Conservation (phyloP, 2,113 vertebrate species). For the Coturnix japonica region DNA sequence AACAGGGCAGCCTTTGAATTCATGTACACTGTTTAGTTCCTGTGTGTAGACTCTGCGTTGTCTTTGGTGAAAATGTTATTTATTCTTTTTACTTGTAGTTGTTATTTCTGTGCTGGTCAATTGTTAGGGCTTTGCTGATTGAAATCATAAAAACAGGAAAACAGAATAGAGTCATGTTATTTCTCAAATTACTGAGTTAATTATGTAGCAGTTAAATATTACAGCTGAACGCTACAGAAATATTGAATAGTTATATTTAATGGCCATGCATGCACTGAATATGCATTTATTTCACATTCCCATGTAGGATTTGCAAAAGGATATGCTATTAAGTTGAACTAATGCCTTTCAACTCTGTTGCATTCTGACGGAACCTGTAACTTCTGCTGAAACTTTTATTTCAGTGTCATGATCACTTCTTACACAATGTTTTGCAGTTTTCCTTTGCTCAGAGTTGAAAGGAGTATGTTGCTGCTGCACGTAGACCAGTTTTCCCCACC, state of each 20-base stretch:
- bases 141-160: background rate
- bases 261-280: background rate
- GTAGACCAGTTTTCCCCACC: background rate
- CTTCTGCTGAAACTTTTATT: background rate
- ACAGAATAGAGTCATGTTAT: constrained; percentile 2
- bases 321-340: background rate
- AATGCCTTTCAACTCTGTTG: background rate
- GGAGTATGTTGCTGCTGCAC: background rate
- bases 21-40: background rate
- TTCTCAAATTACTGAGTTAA: constrained; percentile 31
- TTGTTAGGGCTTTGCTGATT: constrained; percentile 11
- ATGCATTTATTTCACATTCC: background rate
- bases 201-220: constrained; percentile 8
- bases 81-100: constrained; percentile 17
- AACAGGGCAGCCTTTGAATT: background rate
- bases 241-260: background rate
- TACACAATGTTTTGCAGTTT: background rate
- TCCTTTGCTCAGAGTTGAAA: background rate
- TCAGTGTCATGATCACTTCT: background rate
- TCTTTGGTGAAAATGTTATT: background rate
- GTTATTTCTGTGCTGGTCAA: constrained; percentile 4
- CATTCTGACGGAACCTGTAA: background rate
- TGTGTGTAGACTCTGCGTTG: background rate
- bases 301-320: background rate
- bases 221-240: background rate